Conservation (phyloP, 2,888 invertebrate genomes). For the Ptilodon capucinus region DNA sequence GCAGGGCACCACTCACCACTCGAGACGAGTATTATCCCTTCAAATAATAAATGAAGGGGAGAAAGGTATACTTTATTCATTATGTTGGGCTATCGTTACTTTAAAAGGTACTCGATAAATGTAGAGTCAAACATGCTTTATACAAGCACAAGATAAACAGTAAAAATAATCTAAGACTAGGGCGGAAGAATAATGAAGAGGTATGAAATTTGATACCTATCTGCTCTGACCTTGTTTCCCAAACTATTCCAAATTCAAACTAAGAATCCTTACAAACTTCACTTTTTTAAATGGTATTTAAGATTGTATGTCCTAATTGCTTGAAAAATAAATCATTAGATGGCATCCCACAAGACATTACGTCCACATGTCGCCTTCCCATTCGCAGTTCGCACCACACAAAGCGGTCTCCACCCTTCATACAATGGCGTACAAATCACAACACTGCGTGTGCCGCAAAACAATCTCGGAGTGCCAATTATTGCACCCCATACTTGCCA, state of each 20-base stretch:
- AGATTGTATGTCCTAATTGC: background rate
- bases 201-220: background rate
- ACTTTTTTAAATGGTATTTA: too few species aligned
- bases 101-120: too few species aligned
- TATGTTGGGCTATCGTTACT: too few species aligned
- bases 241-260: too few species aligned
- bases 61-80: background rate
- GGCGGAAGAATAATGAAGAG: too few species aligned
- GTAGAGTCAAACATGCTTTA: too few species aligned
- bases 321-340: conserved; percentile 1
- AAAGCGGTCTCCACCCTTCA: conserved; percentile 7
- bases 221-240: too few species aligned
- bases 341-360: conserved; percentile 23
- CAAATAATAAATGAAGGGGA: background rate
- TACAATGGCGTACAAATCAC: conserved; percentile 25
- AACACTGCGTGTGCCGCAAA: conserved; percentile 25
- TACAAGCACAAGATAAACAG: too few species aligned
- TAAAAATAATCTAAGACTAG: too few species aligned
- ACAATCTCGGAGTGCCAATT: conserved; percentile 42
- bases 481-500: conserved; percentile 18
- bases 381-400: conserved; percentile 14
- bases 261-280: too few species aligned
- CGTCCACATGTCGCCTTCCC: conserved; percentile 23
- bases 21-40: conserved; percentile 1
- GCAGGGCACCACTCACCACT: conserved; percentile 6